Conservation (phyloP, 2,888 invertebrate species). For the Erebia epiphron region DNA sequence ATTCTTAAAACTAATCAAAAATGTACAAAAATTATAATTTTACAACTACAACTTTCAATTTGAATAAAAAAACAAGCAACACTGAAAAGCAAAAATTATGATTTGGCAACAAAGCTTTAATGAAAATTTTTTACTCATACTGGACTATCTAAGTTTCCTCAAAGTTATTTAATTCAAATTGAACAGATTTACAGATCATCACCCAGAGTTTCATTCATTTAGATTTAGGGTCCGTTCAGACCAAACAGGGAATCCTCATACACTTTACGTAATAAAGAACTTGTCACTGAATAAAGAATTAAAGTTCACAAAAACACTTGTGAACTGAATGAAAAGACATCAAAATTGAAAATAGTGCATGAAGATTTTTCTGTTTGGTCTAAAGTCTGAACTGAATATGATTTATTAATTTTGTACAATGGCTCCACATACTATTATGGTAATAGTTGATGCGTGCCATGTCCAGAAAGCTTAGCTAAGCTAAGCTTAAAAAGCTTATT, state of each 20-base stretch:
- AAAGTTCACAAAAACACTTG: too few species aligned
- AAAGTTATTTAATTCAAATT: too few species aligned
- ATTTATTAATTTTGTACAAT: too few species aligned
- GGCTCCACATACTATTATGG: background rate
- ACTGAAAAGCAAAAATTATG: constrained; percentile 1
- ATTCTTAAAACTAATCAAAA: constrained; percentile 24
- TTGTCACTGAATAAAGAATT: too few species aligned
- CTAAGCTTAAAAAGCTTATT: too few species aligned
- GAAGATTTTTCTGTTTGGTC: too few species aligned
- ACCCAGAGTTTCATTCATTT: background rate
- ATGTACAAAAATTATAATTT: constrained; percentile 25
- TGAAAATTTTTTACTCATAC: background rate
- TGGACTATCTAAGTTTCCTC: too few species aligned
- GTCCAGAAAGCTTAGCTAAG: background rate
- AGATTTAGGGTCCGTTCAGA: background rate
- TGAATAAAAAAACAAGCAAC: background rate
- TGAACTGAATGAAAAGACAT: too few species aligned
- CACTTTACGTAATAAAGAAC: too few species aligned
- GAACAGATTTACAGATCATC: background rate
- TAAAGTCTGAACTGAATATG: too few species aligned
- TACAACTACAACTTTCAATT: background rate
- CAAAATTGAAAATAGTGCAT: too few species aligned
- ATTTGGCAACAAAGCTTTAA: background rate
- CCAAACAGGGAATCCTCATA: too few species aligned
- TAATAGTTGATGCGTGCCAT: background rate